Evolutionary conservation across 2,113 vertebrate genomes (phyloP).

Genomic region (Tenrec ecaudatus): DNA sequence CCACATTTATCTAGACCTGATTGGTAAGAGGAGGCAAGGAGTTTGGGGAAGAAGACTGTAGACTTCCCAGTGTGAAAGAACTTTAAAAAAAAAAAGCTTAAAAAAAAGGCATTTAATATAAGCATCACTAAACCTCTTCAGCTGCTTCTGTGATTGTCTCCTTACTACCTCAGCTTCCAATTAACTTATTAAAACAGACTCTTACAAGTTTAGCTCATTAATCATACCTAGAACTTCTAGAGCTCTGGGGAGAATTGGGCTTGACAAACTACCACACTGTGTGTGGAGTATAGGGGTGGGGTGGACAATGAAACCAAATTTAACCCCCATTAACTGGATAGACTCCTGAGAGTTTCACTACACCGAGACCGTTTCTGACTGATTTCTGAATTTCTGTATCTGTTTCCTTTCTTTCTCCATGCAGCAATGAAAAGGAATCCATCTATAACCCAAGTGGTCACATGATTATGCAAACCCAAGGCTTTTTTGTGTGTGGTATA

Average conservation of each 20-base stretch:
- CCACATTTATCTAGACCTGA: not conserved
- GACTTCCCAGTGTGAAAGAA: not conserved
- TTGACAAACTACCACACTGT: not conserved
- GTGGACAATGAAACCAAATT: not conserved
- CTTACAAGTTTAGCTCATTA: not conserved
- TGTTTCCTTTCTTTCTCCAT: slow-evolving; percentile 4
- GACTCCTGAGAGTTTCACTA: not conserved
- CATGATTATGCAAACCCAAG: not conserved
- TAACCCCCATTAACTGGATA: not conserved
- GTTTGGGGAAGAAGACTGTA: not conserved
- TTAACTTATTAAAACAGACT: slow-evolving; percentile 2
- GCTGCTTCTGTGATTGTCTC: not conserved
- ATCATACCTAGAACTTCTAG: slow-evolving; percentile 10
- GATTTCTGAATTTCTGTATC: not conserved
- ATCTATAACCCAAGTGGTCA: not conserved
- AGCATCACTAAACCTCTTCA: not conserved
- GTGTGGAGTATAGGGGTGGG: not conserved
- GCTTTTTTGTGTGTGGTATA: not conserved
- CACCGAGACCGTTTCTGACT: not conserved
- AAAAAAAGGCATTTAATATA: too few species aligned
- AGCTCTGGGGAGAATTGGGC: not conserved
- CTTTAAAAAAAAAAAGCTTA: not conserved
- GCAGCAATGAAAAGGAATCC: not conserved
- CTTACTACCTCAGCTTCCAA: not conserved
- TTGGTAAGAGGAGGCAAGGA: rapidly evolving